A percentile compares a stretch with the other conserved stretches of the same genome.
These are phyloP conservation scores for Ochotona curzoniae DNA, from an alignment of 2,113 vertebrate species.

Conservation along the genomic window DNA sequence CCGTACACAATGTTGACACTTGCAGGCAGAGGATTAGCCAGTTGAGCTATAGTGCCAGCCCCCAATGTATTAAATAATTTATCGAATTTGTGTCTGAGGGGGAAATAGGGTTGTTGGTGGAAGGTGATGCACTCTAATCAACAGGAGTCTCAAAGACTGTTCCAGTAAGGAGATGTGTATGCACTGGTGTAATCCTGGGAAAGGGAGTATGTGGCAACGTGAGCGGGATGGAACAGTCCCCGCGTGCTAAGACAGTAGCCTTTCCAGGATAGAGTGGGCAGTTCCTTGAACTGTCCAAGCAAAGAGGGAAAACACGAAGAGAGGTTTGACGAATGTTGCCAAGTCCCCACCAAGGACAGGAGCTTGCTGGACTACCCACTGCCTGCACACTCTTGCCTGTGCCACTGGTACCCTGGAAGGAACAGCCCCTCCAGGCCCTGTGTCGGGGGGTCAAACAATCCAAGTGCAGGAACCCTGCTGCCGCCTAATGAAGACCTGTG, in stretches of 20 bases:
- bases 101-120: background rate
- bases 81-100: background rate
- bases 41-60: too few relatives aligned
- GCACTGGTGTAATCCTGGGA: background rate
- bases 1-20: too few relatives aligned
- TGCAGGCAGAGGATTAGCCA: too few relatives aligned
- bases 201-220: background rate
- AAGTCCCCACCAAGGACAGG: background rate
- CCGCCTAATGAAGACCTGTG: constrained; percentile 58
- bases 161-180: background rate
- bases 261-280: background rate
- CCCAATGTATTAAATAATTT: too few relatives aligned
- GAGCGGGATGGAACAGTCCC: background rate
- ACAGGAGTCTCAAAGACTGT: background rate
- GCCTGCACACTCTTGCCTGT: background rate
- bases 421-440: constrained; percentile 5
- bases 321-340: background rate
- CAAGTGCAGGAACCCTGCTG: constrained; percentile 52
- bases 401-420: background rate
- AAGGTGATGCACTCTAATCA: background rate
- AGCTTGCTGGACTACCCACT: too few relatives aligned
- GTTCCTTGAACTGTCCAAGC: background rate
- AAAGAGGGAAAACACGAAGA: background rate
- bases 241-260: background rate
- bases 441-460: background rate